Base-by-base conservation (phyloP, 2,888 invertebrate genomes). In the Protula sp. region DNA sequence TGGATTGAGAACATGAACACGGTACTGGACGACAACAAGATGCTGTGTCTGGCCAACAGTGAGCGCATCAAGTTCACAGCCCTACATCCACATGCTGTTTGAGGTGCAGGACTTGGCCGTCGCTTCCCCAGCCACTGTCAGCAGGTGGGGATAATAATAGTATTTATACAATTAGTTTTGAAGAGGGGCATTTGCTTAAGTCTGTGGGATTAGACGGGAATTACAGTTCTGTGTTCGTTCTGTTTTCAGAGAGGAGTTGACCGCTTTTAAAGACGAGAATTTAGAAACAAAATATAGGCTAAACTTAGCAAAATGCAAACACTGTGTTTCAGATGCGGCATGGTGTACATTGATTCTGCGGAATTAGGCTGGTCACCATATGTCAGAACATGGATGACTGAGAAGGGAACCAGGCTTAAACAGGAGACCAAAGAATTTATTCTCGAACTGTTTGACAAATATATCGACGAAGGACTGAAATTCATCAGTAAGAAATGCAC, bases 1-100 rank as follows among this genome's bases (percentile, higher is more conserved):
- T 94, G 94, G 93, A 93, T 94, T 65, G 94, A 94, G 81, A 93
- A 92, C 76, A 87, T 94, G 86, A 93, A 93, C 80, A 92, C 93
- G 0, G 92, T 92, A 0, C 83, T 93, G 3, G 94, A 94, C 74
- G 93, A 94, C 75, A 94, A 94, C 78, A 94, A 93, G 82, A 92
- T 93, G 91, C 70, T 94, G 45, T 93, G 93, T 72, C 83, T 94
- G 45, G 92, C 92, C 1, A 93, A 93, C 84, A 92, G 92, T 0
- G 93, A 92, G 81, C 85, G 92, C 62, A 94, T 94, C 64, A 92
- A 92, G 79, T 85, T 93, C 29, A 91, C 92, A 0, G n/a, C 88
- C 90, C 0, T 91, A 88, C 82, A 90, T 93, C 0, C 92, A 91
- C 73, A 92, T 93, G 91, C 63, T 93, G 26, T 93, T 93, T 79